These are phyloP conservation scores for Rhodophaea formosa DNA, from an alignment of 2,888 invertebrate genomes.

Conservation along the genomic window DNA sequence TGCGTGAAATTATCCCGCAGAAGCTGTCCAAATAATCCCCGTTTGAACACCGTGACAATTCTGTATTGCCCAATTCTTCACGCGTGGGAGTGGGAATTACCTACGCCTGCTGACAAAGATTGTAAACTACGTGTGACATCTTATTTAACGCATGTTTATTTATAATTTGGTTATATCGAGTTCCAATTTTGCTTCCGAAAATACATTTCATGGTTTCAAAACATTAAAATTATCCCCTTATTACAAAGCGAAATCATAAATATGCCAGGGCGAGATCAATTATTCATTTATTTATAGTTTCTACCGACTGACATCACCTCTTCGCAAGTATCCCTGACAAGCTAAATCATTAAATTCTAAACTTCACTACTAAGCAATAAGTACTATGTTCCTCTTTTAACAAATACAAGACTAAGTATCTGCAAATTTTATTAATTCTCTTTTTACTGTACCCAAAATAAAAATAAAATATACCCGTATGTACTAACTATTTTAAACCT, in stretches of 20 bases:
- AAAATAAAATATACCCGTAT: too few relatives aligned
- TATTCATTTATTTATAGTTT: too few relatives aligned
- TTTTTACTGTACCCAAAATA: too few relatives aligned
- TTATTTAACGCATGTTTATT: conserved; percentile 39
- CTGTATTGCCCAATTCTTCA: conserved; percentile 48
- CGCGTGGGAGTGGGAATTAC: conserved; percentile 43
- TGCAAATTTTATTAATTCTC: too few relatives aligned
- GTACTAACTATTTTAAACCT: too few relatives aligned
- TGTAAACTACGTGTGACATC: conserved; percentile 12
- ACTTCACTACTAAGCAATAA: too few relatives aligned
- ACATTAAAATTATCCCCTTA: background rate
- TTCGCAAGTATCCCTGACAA: too few relatives aligned
- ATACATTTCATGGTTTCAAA: background rate
- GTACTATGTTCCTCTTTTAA: too few relatives aligned
- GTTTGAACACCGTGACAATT: conserved; percentile 35
- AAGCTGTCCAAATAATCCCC: conserved; percentile 1
- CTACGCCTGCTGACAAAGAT: background rate
- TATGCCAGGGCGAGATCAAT: too few relatives aligned
- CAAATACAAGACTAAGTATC: too few relatives aligned
- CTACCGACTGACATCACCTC: too few relatives aligned
- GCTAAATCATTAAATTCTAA: too few relatives aligned
- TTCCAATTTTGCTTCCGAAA: background rate
- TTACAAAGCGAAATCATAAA: background rate
- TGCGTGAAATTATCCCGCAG: background rate
- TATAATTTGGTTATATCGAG: background rate